Evolutionary conservation across 2,888 invertebrate species (phyloP).

Genomic region (Candidula unifasciata): DNA sequence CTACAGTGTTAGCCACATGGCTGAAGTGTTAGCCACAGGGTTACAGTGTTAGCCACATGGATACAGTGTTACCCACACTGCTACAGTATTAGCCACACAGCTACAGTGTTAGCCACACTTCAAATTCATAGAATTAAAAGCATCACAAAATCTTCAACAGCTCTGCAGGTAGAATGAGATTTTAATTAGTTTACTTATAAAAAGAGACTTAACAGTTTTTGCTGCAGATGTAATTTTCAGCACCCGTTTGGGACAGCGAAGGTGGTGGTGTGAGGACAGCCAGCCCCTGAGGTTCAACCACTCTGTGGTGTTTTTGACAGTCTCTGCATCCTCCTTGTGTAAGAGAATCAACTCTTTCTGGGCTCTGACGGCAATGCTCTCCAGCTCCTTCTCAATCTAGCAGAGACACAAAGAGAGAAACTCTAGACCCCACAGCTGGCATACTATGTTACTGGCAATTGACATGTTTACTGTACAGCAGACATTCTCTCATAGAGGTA

Average conservation of each 20-base stretch:
- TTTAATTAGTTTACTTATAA: background rate
- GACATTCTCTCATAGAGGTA: too few species aligned
- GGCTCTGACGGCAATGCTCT: constrained; percentile 94
- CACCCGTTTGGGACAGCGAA: constrained; percentile 88
- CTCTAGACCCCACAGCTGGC: background rate
- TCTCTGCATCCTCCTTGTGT: constrained; percentile 86
- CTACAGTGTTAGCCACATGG: too few species aligned
- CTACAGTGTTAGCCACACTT: too few species aligned
- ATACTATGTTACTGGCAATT: background rate
- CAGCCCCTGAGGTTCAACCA: constrained; percentile 98
- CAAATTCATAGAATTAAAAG: too few species aligned
- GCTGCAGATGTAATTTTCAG: constrained; percentile 82
- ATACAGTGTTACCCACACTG: too few species aligned
- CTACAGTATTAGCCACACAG: too few species aligned
- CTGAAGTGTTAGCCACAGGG: too few species aligned
- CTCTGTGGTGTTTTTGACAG: constrained; percentile 88
- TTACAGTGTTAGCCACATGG: too few species aligned
- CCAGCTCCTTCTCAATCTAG: constrained; percentile 92
- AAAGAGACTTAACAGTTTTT: constrained; percentile 60
- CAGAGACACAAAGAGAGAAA: background rate
- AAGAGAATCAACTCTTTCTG: constrained; percentile 97
- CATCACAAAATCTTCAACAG: too few species aligned
- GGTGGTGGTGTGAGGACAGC: constrained; percentile 98
- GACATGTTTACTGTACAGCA: too few species aligned
- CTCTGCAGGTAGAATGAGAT: background rate